Conservation (phyloP, 2,113 vertebrate genomes). For the Hemiprocne comata region DNA sequence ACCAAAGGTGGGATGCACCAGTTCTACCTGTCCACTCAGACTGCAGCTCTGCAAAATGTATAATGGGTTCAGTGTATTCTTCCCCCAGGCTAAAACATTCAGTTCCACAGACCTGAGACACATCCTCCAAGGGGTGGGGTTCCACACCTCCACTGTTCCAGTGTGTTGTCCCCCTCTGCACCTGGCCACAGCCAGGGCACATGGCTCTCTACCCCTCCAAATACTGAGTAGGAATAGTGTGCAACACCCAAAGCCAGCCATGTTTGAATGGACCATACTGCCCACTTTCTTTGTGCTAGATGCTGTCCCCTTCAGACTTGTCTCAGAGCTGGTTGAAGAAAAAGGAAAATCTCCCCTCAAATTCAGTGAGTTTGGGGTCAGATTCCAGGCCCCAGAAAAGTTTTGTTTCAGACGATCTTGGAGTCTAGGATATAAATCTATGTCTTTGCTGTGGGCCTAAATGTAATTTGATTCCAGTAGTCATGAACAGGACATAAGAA, state of each 20-base stretch:
- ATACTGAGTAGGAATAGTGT: rapidly evolving
- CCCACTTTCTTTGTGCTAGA: neutral
- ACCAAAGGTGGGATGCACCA: neutral
- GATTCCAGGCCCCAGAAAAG: neutral
- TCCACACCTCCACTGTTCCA: neutral
- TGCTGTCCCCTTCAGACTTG: neutral
- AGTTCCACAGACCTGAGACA: neutral
- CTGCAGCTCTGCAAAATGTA: neutral
- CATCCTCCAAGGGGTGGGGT: neutral
- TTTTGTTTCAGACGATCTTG: neutral
- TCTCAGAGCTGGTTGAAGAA: neutral
- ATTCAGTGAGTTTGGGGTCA: neutral
- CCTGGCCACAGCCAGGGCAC: neutral
- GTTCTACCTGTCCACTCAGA: neutral
- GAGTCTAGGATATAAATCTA: neutral
- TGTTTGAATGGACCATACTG: neutral
- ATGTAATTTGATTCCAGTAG: constrained; percentile 14
- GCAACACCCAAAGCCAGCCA: neutral
- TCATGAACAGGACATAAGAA: constrained; percentile 9
- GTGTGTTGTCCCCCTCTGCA: neutral
- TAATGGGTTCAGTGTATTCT: neutral
- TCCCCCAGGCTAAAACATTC: neutral
- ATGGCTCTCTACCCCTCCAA: rapidly evolving
- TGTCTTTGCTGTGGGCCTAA: neutral
- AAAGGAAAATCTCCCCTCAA: neutral